A percentile compares a stretch with the other conserved stretches of the same genome.
Evolutionary conservation across 1,140 invertebrate species (phyloP).

Genomic region (Zophobas morio): DNA sequence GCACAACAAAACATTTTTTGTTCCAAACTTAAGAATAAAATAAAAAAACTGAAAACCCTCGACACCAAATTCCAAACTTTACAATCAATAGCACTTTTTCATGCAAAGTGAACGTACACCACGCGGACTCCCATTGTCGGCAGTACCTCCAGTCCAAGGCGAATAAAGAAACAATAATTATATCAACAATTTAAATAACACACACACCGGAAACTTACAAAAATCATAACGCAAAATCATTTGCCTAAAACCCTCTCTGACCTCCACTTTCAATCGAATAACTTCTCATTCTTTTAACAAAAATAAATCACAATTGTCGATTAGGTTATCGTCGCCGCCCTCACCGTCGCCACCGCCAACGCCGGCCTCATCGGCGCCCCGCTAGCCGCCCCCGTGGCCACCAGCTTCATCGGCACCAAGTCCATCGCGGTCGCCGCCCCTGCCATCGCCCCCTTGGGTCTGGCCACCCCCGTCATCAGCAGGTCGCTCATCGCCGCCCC

Average conservation of each 20-base stretch:
- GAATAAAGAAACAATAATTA: conserved; percentile 42
- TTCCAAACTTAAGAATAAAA: not conserved
- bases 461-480: conserved; percentile 1
- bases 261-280: conserved; percentile 27
- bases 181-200: conserved; percentile 4
- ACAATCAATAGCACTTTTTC: not conserved
- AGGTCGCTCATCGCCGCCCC: not conserved
- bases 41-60: not conserved
- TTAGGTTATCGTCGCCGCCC: conserved; percentile 8
- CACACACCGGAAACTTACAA: conserved; percentile 18
- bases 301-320: not conserved
- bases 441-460: not conserved
- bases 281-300: conserved; percentile 10
- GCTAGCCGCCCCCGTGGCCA: conserved; percentile 12
- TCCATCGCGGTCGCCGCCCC: not conserved
- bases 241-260: conserved; percentile 25
- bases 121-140: conserved; percentile 9
- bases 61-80: not conserved
- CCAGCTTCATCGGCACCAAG: conserved; percentile 2
- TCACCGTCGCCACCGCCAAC: conserved; percentile 20
- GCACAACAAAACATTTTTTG: not conserved
- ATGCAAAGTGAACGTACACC: conserved; percentile 19
- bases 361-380: conserved; percentile 13
- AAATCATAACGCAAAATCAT: conserved; percentile 11
- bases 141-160: conserved; percentile 18